These are phyloP conservation scores for Aplysina aerophoba DNA, from an alignment of 37 sponge, comb jelly and placozoan species.

Conservation along the genomic window DNA sequence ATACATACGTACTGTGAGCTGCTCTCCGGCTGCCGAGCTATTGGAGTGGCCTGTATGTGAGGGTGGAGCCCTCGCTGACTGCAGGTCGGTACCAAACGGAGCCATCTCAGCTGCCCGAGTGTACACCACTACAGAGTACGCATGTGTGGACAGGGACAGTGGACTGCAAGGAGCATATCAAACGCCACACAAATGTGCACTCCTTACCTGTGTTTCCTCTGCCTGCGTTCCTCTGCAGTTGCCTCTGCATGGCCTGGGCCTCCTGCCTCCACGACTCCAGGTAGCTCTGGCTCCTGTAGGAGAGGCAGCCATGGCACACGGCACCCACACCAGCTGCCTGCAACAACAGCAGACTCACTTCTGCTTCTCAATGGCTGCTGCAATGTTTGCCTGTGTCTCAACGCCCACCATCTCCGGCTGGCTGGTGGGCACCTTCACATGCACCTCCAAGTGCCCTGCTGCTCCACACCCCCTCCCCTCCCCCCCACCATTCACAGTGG, in stretches of 20 bases:
- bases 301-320: no score
- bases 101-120: conserved; percentile 30
- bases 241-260: conserved; percentile 40
- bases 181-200: no score
- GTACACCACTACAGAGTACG: conserved; percentile 10
- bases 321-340: not conserved
- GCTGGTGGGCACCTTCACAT: not conserved
- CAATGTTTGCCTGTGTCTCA: conserved; percentile 3
- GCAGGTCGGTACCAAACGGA: conserved; percentile 21
- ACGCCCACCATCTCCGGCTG: not conserved
- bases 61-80: not conserved
- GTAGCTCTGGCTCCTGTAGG: conserved; percentile 46
- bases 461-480: not conserved
- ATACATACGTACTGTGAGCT: not conserved
- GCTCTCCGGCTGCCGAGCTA: not conserved
- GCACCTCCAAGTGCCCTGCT: not conserved
- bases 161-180: no score
- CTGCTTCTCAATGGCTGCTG: conserved; percentile 34
- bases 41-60: not conserved
- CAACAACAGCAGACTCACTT: conserved; percentile 16
- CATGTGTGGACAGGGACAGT: no score
- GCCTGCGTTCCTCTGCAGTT: conserved; percentile 2
- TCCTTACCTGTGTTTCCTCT: not conserved
- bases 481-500: no score
- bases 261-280: conserved; percentile 66